Conservation (phyloP, 1,140 invertebrate species). For the Psix sp. region DNA sequence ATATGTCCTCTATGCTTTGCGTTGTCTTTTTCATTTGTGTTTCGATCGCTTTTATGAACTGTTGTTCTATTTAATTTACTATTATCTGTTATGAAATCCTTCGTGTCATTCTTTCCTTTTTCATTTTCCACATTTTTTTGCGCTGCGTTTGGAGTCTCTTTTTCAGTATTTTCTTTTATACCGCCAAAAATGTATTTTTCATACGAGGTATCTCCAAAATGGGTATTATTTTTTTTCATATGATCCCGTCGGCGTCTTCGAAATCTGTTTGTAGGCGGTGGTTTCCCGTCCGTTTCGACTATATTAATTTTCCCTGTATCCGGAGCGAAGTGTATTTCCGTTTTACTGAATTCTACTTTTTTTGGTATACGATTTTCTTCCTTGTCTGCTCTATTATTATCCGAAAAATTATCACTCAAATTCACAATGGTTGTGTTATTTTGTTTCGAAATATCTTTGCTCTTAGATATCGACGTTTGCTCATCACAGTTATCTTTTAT, state of each 20-base stretch:
- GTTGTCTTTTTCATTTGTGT: slow-evolving; percentile 32
- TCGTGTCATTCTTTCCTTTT: slow-evolving; percentile 5
- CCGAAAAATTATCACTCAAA: slow-evolving; percentile 56
- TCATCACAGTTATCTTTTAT: slow-evolving; percentile 4
- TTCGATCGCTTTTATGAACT: slow-evolving; percentile 16
- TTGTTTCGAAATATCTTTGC: slow-evolving; percentile 6
- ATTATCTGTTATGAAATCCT: slow-evolving; percentile 15
- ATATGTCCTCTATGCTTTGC: slow-evolving; percentile 53
- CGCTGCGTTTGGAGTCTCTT: too few relatives aligned
- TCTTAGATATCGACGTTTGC: not conserved
- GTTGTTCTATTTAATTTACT: slow-evolving; percentile 13
- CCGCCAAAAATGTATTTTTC: slow-evolving; percentile 72
- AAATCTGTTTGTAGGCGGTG: slow-evolving; percentile 87
- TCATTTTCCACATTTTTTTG: slow-evolving; percentile 4
- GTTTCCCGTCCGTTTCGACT: slow-evolving; percentile 90
- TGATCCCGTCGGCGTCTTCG: slow-evolving; percentile 79
- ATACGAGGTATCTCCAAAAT: slow-evolving; percentile 77
- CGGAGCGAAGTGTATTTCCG: slow-evolving; percentile 90
- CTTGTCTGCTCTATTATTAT: slow-evolving; percentile 53
- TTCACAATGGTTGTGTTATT: slow-evolving; percentile 62
- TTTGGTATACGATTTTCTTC: slow-evolving; percentile 72
- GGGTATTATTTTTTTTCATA: slow-evolving; percentile 70
- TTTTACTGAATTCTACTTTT: slow-evolving; percentile 90
- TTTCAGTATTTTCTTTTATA: too few relatives aligned
- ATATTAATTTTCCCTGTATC: slow-evolving; percentile 89